Base-by-base conservation (phyloP, 2,797 vertebrate species). In the Phalanger gymnotis region DNA sequence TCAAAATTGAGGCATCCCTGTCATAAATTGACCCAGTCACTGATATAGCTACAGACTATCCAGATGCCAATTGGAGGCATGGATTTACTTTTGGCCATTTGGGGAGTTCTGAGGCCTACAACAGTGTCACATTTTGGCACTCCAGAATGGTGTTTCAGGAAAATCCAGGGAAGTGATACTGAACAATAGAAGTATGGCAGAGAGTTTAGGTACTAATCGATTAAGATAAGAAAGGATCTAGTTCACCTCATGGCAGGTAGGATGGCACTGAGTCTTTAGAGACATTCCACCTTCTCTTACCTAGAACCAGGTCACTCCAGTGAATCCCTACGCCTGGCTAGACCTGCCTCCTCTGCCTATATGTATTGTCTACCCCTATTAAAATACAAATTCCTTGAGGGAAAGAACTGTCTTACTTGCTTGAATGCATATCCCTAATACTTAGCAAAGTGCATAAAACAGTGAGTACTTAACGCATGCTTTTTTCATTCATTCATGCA, bases 1-100 rank as follows among this genome's bases (percentile, higher is more conserved):
- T 94, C 95, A 90, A 89, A 95, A 81, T 92, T 16, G 66, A 90
- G 95, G 40, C 94, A 95, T 96, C 96, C 90, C 91, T 53, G 6
- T 57, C 90, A 12, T 92, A 53, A 91, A 90, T 54, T 1, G 28
- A 89, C 28, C 27, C 53, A 7, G 25, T 54, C 47, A 47, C 47
- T 52, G 47, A 27, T 95, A 40, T 55, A 87, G 87, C 93, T 95
- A 90, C 90, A 96, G 95, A 91, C 94, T 28, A 16, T 95, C 94
- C 73, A 91, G 90, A 93, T 95, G 92, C 27, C 95, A 93, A 95
- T 81, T 81, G 94, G 61, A 52, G 34, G 25, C 34, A 51, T 91
- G 55, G 34, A 87, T 22, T 53, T 73, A 19, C 61, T 56, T 90
- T 53, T n/a, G 53, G 93, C 56, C 56, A n/a, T 40, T 19, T 91